Conservation (phyloP, 2,797 vertebrate species). For the Odontamblyopus rebecca region DNA sequence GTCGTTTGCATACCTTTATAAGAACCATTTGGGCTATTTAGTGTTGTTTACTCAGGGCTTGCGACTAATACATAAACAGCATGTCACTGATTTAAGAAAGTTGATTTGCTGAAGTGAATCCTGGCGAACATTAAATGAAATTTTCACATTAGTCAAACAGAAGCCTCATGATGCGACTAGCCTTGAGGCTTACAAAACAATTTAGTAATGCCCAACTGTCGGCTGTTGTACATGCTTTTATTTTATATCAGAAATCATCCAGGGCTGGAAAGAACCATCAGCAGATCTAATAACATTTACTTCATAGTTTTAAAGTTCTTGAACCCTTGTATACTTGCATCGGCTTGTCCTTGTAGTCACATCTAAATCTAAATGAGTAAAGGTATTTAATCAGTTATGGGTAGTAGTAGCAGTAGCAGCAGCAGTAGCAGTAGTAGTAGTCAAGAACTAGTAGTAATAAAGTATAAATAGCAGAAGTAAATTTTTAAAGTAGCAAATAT, state of each 20-base stretch:
- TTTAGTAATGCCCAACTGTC: conserved; percentile 2
- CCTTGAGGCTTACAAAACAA: conserved; percentile 4
- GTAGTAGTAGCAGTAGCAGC: neutral
- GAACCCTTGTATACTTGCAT: neutral
- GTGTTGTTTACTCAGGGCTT: conserved; percentile 21
- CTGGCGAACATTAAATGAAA: conserved; percentile 40
- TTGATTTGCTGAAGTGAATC: conserved; percentile 29
- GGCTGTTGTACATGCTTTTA: neutral
- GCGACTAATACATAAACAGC: conserved; percentile 29
- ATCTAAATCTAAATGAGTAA: neutral
- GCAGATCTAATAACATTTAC: neutral
- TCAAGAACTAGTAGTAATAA: neutral
- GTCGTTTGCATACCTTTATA: neutral
- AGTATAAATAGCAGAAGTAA: too few relatives aligned
- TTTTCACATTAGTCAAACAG: conserved; percentile 44
- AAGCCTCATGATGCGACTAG: conserved; percentile 34
- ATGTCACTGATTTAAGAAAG: conserved; percentile 33
- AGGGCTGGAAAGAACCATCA: neutral
- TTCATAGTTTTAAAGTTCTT: neutral
- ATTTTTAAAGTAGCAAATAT: neutral
- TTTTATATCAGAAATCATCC: neutral
- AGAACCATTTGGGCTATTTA: conserved; percentile 12
- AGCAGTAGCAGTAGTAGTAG: neutral
- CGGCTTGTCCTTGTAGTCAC: neutral
- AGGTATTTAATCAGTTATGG: neutral